phyloP scores from a whole-genome alignment of 2,113 vertebrate species.

The Tenrec ecaudatus region DNA sequence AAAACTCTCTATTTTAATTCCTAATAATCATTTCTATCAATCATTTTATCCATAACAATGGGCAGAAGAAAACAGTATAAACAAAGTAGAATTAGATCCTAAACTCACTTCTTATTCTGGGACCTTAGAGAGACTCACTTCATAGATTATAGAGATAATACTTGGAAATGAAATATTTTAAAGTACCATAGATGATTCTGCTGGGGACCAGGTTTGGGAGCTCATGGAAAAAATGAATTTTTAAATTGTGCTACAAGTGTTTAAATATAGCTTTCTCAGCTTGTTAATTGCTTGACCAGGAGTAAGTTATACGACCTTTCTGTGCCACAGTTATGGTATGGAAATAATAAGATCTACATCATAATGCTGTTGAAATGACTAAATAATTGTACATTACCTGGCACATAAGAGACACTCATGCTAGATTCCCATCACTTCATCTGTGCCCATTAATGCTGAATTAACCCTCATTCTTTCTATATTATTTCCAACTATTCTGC shows the following conservation, averaged over 20 bases:
- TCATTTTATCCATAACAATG: too few species aligned
- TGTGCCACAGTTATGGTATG: neutral
- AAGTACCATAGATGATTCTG: neutral
- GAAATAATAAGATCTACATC: neutral
- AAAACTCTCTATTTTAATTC: too few species aligned
- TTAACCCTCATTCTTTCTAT: neutral
- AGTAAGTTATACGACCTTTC: neutral
- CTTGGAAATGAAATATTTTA: neutral
- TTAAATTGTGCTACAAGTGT: neutral
- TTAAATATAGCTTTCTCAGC: neutral
- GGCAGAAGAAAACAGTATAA: too few species aligned
- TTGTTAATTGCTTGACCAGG: neutral
- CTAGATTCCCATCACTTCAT: neutral
- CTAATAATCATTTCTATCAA: too few species aligned
- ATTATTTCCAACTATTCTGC: neutral
- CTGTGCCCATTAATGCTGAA: neutral
- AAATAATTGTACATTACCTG: neutral
- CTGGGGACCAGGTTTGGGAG: neutral
- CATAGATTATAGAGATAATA: neutral
- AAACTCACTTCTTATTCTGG: neutral
- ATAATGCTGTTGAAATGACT: neutral
- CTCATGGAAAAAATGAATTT: neutral
- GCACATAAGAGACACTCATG: neutral
- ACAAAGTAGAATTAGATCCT: too few species aligned
- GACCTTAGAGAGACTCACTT: neutral